Evolutionary conservation across 64 coral and sea anemone genomes (phyloP), one percentile per base, ranked within the genome.

Genomic region (Acropora yongei): DNA sequence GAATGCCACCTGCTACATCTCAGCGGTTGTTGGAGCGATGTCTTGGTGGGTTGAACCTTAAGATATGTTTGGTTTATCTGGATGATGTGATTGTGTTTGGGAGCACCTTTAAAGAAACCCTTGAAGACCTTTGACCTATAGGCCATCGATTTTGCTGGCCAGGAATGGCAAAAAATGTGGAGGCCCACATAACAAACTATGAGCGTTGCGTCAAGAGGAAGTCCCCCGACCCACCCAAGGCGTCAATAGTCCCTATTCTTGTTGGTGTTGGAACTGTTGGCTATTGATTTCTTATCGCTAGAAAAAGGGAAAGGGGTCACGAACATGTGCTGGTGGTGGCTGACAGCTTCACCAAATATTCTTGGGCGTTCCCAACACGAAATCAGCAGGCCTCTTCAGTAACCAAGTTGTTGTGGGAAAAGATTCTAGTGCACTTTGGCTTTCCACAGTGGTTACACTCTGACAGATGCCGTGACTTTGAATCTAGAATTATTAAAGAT

Each of bases 271-370:
- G 51, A 55, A 9, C 51, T 94, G 18, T 44, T 94, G 13, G 81
- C 71, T 13, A 78, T 94, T 14, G 93, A 90, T 79, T 94, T 89
- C 58, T 30, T 94, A 43, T 85, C 71, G 57, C 39, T 90, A 40
- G 93, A 89, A 44, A 63, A 92, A 60, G 79, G 90, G 14, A 92
- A 92, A 65, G 80, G 80, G 90, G 80, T 57, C 86, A 58, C 30
- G 82, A 83, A 13, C 17, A 72, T 16, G 50, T 85, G 14, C 72
- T 84, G 49, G 67, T 91, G 17, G 49, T 76, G 1, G 75, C 79
- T 17, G 89, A 92, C 66, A 85, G 81, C 82, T 86, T 92, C 72
- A 92, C 90, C 11, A 92, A 86, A 17, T 92, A 76, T 46, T 72
- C 81, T 14, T 77, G 72, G 72, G 81, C 81, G 65, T 84, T 92